phyloP scores from a whole-genome alignment of 2,113 vertebrate species.

The Catharus minimus region DNA sequence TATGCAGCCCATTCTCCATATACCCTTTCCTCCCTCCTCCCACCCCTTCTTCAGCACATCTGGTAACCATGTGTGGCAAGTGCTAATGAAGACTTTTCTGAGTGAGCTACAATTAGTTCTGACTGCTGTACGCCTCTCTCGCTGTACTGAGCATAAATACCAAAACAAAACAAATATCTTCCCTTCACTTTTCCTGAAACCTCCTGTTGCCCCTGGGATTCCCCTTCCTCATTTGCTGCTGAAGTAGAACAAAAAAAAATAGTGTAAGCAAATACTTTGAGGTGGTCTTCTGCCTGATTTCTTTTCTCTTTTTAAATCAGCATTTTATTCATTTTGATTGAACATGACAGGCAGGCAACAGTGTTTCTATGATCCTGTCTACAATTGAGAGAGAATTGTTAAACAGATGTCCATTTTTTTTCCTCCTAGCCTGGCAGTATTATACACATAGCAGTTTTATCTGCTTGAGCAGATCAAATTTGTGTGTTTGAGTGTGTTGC shows the following conservation, averaged over 20 bases:
- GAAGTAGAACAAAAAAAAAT: slow-evolving; percentile 45
- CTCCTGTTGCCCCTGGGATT: slow-evolving; percentile 50
- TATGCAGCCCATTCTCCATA: slow-evolving; percentile 69
- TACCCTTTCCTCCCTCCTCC: slow-evolving; percentile 74
- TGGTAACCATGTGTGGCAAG: slow-evolving; percentile 94
- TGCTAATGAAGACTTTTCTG: slow-evolving; percentile 97
- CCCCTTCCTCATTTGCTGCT: slow-evolving; percentile 17
- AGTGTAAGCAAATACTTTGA: slow-evolving; percentile 62
- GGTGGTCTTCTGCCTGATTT: not conserved
- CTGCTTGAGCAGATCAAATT: slow-evolving; percentile 72
- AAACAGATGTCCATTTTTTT: slow-evolving; percentile 60
- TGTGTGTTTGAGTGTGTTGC: slow-evolving; percentile 32
- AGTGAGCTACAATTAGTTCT: slow-evolving; percentile 90
- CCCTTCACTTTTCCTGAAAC: slow-evolving; percentile 30
- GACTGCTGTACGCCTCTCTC: slow-evolving; percentile 79
- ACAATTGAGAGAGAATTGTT: slow-evolving; percentile 74
- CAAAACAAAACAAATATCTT: slow-evolving; percentile 60
- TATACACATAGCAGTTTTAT: slow-evolving; percentile 72
- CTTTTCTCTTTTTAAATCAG: slow-evolving; percentile 3
- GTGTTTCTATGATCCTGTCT: slow-evolving; percentile 51
- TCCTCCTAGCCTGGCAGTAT: slow-evolving; percentile 24
- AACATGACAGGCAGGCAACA: slow-evolving; percentile 65
- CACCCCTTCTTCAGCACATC: slow-evolving; percentile 87
- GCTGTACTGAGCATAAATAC: slow-evolving; percentile 19
- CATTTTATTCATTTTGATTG: slow-evolving; percentile 67